Conservation (phyloP, 2,113 vertebrate genomes). For the Aythya baeri region DNA sequence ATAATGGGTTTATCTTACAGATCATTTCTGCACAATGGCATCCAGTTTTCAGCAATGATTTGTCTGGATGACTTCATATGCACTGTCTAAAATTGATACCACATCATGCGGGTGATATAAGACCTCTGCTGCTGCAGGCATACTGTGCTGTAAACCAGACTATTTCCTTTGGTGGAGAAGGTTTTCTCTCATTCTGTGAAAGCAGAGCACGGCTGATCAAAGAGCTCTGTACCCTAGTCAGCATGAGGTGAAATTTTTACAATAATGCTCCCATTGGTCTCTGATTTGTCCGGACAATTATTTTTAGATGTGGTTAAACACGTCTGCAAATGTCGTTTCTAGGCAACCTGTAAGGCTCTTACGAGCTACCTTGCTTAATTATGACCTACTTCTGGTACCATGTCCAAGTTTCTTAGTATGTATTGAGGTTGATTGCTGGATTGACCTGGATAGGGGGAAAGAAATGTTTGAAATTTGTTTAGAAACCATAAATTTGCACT, state of each 20-base stretch:
- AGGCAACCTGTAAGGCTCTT: slow-evolving; percentile 64
- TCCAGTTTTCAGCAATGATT: background rate
- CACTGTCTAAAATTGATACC: background rate
- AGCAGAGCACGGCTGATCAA: background rate
- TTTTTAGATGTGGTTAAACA: slow-evolving; percentile 67
- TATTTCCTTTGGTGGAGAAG: background rate
- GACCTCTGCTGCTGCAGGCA: background rate
- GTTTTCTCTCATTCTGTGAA: background rate
- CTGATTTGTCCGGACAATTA: slow-evolving; percentile 38
- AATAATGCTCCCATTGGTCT: background rate
- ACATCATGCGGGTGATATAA: background rate
- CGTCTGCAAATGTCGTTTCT: slow-evolving; percentile 60
- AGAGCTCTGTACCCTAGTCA: background rate
- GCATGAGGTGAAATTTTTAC: background rate
- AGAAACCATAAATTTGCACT: background rate
- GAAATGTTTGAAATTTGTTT: background rate
- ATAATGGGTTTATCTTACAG: background rate
- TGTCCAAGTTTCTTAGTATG: slow-evolving; percentile 30
- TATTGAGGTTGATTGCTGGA: slow-evolving; percentile 16
- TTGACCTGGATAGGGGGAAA: background rate
- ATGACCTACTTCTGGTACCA: slow-evolving; percentile 54
- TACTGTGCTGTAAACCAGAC: background rate
- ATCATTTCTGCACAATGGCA: background rate
- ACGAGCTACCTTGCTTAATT: slow-evolving; percentile 57
- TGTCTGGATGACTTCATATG: background rate